phyloP scores from a whole-genome alignment of 2,113 vertebrate species.

The Mirza zaza region DNA sequence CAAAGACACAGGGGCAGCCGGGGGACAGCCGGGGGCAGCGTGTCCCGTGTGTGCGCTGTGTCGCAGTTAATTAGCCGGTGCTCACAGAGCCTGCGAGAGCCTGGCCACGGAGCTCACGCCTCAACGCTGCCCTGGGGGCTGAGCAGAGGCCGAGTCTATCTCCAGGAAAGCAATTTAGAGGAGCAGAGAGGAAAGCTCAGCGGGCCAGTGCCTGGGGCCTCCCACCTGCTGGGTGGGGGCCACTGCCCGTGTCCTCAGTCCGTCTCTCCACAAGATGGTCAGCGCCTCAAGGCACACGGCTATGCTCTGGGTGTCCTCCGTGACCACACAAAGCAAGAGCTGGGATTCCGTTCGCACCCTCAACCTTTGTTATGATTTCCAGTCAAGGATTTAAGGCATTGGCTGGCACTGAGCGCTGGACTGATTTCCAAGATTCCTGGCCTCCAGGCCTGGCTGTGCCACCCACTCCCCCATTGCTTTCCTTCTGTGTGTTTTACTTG shows the following conservation, averaged over 20 bases:
- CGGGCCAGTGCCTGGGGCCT: neutral
- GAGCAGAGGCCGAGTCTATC: slow-evolving; percentile 27
- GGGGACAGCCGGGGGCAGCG: neutral
- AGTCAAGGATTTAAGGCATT: neutral
- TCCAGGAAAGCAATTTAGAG: slow-evolving; percentile 52
- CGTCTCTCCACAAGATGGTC: slow-evolving; percentile 14
- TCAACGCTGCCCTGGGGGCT: neutral
- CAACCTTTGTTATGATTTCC: slow-evolving; percentile 7
- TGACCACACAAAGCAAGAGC: neutral
- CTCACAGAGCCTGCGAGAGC: neutral
- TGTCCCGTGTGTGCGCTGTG: neutral
- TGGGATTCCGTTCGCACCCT: neutral
- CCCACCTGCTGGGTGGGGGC: neutral
- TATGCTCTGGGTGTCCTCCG: neutral
- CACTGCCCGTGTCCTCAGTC: neutral
- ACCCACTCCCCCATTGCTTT: neutral
- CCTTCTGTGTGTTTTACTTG: neutral
- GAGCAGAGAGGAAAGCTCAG: neutral
- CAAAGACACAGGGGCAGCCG: neutral
- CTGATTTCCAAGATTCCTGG: neutral
- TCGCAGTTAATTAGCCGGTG: slow-evolving; percentile 28
- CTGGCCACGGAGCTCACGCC: neutral
- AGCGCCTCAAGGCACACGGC: neutral
- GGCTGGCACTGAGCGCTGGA: neutral
- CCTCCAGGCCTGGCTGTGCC: neutral